phyloP scores from a whole-genome alignment of 1,140 invertebrate genomes.

The Nephila pilipes region DNA sequence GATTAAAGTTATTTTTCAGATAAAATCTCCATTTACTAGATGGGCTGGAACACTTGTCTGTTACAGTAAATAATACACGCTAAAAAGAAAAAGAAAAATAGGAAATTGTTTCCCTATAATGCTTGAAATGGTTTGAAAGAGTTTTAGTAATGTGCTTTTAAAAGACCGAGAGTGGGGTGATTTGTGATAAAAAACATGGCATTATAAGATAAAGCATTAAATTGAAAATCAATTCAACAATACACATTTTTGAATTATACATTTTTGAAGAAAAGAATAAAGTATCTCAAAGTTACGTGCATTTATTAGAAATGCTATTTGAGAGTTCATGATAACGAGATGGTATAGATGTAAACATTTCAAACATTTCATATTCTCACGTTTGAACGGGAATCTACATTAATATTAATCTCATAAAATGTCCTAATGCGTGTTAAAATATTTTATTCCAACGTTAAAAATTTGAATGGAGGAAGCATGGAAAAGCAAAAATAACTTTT shows the following conservation, averaged over 20 bases:
- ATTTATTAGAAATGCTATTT: neutral
- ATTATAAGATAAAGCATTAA: slow-evolving; percentile 25
- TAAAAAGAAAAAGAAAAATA: neutral
- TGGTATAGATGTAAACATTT: neutral
- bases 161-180: neutral
- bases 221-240: neutral
- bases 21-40: slow-evolving; percentile 27
- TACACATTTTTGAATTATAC: neutral
- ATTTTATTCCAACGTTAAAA: too few relatives aligned
- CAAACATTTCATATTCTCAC: neutral
- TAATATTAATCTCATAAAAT: too few relatives aligned
- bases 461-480: too few relatives aligned
- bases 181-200: slow-evolving; percentile 7
- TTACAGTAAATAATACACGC: slow-evolving; percentile 7
- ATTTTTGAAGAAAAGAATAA: neutral
- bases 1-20: slow-evolving; percentile 8
- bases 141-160: slow-evolving; percentile 7
- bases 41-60: neutral
- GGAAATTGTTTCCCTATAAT: slow-evolving; percentile 36
- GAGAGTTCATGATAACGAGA: neutral
- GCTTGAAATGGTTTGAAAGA: neutral
- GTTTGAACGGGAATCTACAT: neutral
- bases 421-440: too few relatives aligned
- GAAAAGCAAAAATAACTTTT: too few relatives aligned
- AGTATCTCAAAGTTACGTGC: neutral